Conservation (phyloP, 2,888 invertebrate species). For the Tipula confusa region DNA sequence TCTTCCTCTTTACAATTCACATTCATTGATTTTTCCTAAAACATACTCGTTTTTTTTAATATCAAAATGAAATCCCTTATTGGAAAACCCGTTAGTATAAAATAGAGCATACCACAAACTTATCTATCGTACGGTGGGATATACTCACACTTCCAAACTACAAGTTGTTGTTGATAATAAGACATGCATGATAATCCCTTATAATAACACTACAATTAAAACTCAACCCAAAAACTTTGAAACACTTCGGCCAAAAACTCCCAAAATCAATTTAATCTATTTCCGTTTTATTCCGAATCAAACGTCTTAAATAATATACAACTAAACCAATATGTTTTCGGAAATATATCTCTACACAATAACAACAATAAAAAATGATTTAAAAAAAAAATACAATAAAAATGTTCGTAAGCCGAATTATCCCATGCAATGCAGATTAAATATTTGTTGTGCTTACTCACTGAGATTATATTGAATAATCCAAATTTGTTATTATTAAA, state of each 20-base stretch:
- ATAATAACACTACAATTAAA: too few species aligned
- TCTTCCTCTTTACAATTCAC: too few species aligned
- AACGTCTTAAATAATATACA: neutral
- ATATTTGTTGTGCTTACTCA: neutral
- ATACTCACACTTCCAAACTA: too few species aligned
- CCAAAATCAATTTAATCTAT: neutral
- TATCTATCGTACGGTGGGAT: too few species aligned
- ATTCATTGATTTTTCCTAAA: too few species aligned
- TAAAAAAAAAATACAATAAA: neutral
- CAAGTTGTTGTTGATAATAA: too few species aligned
- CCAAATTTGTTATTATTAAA: neutral
- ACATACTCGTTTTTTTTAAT: too few species aligned
- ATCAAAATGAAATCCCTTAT: too few species aligned
- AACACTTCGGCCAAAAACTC: neutral
- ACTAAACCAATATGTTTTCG: neutral
- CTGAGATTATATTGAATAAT: neutral
- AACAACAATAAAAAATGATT: neutral
- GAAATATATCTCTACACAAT: neutral
- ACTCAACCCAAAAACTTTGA: too few species aligned
- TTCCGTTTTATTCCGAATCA: neutral
- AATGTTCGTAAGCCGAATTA: neutral
- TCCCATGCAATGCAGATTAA: conserved; percentile 3
- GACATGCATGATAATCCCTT: too few species aligned
- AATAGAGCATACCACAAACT: too few species aligned
- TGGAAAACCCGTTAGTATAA: too few species aligned